Conservation (phyloP, 2,113 vertebrate species). For the Nansenia antarctica region DNA sequence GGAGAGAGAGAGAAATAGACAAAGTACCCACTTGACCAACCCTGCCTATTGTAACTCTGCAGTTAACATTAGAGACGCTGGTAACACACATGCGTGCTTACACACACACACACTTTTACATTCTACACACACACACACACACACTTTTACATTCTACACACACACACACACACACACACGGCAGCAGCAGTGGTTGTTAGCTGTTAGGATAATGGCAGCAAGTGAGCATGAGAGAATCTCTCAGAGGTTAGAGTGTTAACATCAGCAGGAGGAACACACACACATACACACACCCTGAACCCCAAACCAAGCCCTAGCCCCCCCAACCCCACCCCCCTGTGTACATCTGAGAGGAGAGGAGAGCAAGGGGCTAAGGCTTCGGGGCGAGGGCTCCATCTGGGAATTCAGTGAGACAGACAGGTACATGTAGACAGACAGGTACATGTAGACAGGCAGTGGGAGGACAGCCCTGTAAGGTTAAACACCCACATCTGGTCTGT, state of each 20-base stretch:
- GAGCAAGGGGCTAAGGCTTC: too few relatives aligned
- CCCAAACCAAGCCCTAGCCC: too few relatives aligned
- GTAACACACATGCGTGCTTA: slow-evolving; percentile 14
- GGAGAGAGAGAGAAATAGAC: slow-evolving; percentile 15
- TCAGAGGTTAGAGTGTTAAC: slow-evolving; percentile 54
- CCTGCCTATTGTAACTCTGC: neutral
- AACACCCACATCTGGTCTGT: slow-evolving; percentile 26
- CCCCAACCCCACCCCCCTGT: too few relatives aligned
- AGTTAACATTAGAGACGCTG: slow-evolving; percentile 9
- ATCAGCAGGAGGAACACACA: too few relatives aligned
- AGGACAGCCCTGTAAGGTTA: slow-evolving; percentile 93
- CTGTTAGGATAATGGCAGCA: slow-evolving; percentile 55
- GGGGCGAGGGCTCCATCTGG: too few relatives aligned
- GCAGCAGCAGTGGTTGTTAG: slow-evolving; percentile 62
- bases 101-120: slow-evolving; percentile 18
- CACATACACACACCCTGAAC: too few relatives aligned
- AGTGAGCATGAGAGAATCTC: slow-evolving; percentile 33
- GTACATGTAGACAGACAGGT: slow-evolving; percentile 48
- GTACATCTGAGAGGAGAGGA: too few relatives aligned
- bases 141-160: too few relatives aligned
- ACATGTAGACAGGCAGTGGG: slow-evolving; percentile 89
- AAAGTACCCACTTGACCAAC: slow-evolving; percentile 1
- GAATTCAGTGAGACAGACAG: slow-evolving; percentile 49
- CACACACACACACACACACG: too few relatives aligned
- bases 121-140: too few relatives aligned